Base-by-base conservation (phyloP, 2,888 invertebrate species). In the Tipula lateralis region DNA sequence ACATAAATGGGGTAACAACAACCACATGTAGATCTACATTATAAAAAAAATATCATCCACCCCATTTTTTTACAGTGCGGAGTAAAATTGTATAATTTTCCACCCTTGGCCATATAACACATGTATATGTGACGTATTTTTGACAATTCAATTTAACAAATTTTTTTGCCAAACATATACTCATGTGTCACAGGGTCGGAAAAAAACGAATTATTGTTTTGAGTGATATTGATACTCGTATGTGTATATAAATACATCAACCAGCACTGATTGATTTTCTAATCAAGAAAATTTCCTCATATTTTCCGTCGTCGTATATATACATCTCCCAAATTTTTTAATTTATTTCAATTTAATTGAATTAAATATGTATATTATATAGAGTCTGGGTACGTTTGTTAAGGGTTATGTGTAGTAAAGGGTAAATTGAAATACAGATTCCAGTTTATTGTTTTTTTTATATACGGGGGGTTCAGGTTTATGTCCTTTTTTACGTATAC, bases 311-410 rank as follows among this genome's bases (percentile, higher is more conserved):
- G 12, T 16, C 5, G 6, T n/a, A 2, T 36, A 2, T 32, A 13
- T 12, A 2, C 39, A 9, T 9, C 9, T 39, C 13, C 13, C 13
- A 6, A n/a, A 50, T 50, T 50, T 66, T 66, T 66, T 66, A 66
- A 66, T 66, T 66, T 66, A 66, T 66, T 66, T 66, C 66, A 66
- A 66, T 66, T 66, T 66, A 66, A 66, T 66, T 66, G 66, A 66
- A 66, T 66, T 66, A 66, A 24, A 24, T 66, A 9, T 66, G 24
- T 66, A 24, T 12, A 66, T 19, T 24, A 24, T 12, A 66, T 2
- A 66, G 66, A 66, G 24, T 9, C 66, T 24, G 66, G 24, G 12
- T 66, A 19, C 66, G 12, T 66, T 66, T 66, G 24, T 24, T 66
- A 66, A 24, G 66, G 66, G 66, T 66, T 66, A 66, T 66, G 6